Evolutionary conservation across 2,797 vertebrate genomes (phyloP).

Genomic region (Glyptemys insculpta): DNA sequence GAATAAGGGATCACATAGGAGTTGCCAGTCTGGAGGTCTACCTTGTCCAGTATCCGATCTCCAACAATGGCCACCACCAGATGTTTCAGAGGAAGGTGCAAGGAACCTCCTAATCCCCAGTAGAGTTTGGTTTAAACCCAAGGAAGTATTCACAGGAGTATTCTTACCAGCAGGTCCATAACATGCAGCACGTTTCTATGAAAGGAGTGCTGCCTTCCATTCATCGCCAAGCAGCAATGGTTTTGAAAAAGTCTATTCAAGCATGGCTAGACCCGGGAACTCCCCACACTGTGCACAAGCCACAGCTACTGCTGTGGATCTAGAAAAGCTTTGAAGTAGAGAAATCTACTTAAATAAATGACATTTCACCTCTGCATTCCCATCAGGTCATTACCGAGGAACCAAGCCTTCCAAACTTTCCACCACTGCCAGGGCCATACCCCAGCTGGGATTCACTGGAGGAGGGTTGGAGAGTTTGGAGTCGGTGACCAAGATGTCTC

Average conservation of each 20-base stretch:
- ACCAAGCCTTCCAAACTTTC: background rate
- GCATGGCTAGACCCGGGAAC: background rate
- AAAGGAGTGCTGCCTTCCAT: background rate
- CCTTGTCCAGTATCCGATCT: background rate
- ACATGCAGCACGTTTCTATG: background rate
- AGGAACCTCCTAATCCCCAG: background rate
- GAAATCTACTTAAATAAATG: background rate
- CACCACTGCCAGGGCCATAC: background rate
- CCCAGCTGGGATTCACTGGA: accelerated
- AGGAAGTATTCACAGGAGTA: background rate
- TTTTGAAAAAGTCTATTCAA: background rate
- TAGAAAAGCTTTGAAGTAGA: background rate
- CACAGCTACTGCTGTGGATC: background rate
- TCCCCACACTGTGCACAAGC: background rate
- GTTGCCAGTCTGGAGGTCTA: background rate
- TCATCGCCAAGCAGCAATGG: background rate
- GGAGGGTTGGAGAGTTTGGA: background rate
- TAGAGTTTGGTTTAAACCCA: accelerated
- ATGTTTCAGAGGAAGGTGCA: background rate
- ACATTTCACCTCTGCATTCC: background rate
- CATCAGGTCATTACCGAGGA: background rate
- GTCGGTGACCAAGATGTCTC: background rate
- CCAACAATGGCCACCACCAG: background rate
- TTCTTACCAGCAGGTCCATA: background rate
- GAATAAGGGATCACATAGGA: background rate